Evolutionary conservation across 2,113 vertebrate species (phyloP).

Genomic region (Neoarius graeffei): DNA sequence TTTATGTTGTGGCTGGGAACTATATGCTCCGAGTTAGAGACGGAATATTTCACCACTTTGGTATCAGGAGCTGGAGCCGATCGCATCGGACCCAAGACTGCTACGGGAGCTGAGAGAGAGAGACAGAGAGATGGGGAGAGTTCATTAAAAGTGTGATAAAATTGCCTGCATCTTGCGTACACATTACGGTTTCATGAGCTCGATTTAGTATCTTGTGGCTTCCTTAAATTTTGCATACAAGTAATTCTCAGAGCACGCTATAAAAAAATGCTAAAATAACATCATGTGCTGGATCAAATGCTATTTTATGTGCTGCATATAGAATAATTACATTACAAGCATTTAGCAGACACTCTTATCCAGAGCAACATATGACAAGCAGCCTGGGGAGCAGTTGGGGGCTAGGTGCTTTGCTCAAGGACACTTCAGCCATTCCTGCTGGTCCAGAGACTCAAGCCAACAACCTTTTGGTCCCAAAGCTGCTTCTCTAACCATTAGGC

Average conservation of each 20-base stretch:
- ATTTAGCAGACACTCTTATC: too few species aligned
- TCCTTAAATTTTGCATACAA: background rate
- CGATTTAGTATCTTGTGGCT: background rate
- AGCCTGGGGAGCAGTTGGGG: too few species aligned
- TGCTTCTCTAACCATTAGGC: too few species aligned
- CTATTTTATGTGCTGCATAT: background rate
- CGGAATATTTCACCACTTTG: constrained; percentile 81
- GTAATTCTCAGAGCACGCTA: background rate
- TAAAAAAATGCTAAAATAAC: background rate
- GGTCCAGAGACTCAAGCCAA: too few species aligned
- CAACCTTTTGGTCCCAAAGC: too few species aligned
- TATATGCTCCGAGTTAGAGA: constrained; percentile 74
- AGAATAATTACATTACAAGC: too few species aligned
- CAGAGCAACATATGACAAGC: too few species aligned
- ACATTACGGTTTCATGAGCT: background rate
- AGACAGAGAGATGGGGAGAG: background rate
- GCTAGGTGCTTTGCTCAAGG: too few species aligned
- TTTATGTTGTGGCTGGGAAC: constrained; percentile 88
- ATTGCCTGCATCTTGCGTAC: background rate
- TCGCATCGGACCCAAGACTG: constrained; percentile 35
- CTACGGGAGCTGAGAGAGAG: constrained; percentile 62
- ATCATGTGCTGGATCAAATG: background rate
- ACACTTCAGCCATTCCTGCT: too few species aligned
- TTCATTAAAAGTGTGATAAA: background rate
- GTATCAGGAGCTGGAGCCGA: constrained; percentile 54